Base-by-base conservation (phyloP, 1,140 invertebrate genomes). In the Drosophila rhopaloa region DNA sequence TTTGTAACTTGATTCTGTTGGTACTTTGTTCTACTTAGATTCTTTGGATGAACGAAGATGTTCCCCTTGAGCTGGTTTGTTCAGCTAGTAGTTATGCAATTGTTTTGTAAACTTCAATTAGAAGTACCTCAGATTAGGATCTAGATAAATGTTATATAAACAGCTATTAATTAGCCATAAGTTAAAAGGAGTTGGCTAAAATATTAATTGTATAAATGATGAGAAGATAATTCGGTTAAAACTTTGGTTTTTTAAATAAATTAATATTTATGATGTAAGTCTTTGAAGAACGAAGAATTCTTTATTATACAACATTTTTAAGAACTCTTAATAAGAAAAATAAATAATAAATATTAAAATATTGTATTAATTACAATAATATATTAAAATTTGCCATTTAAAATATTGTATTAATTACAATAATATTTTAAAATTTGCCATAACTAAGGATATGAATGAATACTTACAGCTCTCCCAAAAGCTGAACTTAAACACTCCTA, bases 381-480 rank as follows among this genome's bases (percentile, higher is more conserved):
- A 19, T 8, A 41, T 19, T 3, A 10, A 6, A 40, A 58, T 62
- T 24, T 58, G n/a, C 10, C 44, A 11, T 24, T 16, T 16, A 16
- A 16, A 16, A 16, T 16, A 16, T 16, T 16, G 0, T n/a, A n/a
- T n/a, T n/a, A n/a, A n/a, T n/a, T n/a, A n/a, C 4, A 6, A 4
- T 4, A 5, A 41, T 41, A 19, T 8, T 57, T 19, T 3, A 10
- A 6, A 40, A 58, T 62, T 24, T 58, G n/a, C 10, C 44, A 11
- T 24, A 3, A 59, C 44, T 13, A 24, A 11, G 13, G 29, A 51
- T 10, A 19, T 10, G 4, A 55, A 61, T 29, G 27, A 59, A 61
- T 40, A 16, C 0, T 1, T 29, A 29, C 29, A 40, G 9, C 14
- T 9, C 7, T 1, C 4, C 0, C n/a, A n/a, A n/a, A 19, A 13